Percentiles rank a stretch among this genome's conserved stretches.
phyloP scores from a whole-genome alignment of 2,113 vertebrate species.

The Lathamus discolor region DNA sequence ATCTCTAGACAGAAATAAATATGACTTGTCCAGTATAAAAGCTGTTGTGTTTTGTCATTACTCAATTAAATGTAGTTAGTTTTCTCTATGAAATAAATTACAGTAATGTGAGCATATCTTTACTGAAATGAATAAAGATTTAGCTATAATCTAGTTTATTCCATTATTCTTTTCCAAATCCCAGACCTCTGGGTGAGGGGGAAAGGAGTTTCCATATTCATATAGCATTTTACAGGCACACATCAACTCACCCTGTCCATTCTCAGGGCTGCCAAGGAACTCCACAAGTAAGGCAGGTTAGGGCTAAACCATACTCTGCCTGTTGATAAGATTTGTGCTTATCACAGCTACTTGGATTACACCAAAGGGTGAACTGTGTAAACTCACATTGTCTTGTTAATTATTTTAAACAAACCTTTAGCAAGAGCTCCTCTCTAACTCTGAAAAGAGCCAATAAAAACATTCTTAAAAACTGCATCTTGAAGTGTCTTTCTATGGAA shows the following conservation, averaged over 20 bases:
- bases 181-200: neutral
- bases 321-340: neutral
- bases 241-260: neutral
- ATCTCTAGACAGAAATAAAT: neutral
- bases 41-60: neutral
- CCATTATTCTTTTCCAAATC: neutral
- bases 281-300: neutral
- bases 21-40: neutral
- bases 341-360: neutral
- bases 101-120: neutral
- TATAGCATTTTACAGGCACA: neutral
- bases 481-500: neutral
- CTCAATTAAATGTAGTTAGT: neutral
- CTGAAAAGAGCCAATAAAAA: neutral
- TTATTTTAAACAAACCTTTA: neutral
- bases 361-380: neutral
- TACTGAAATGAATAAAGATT: neutral
- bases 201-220: neutral
- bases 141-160: neutral
- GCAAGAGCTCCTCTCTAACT: neutral
- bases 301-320: neutral
- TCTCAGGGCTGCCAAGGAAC: neutral
- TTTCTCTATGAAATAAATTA: neutral
- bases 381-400: neutral
- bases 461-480: neutral